Evolutionary conservation across 2,797 vertebrate species (phyloP), one percentile per base, ranked within the genome.

Genomic region (Anolis apletophallus): DNA sequence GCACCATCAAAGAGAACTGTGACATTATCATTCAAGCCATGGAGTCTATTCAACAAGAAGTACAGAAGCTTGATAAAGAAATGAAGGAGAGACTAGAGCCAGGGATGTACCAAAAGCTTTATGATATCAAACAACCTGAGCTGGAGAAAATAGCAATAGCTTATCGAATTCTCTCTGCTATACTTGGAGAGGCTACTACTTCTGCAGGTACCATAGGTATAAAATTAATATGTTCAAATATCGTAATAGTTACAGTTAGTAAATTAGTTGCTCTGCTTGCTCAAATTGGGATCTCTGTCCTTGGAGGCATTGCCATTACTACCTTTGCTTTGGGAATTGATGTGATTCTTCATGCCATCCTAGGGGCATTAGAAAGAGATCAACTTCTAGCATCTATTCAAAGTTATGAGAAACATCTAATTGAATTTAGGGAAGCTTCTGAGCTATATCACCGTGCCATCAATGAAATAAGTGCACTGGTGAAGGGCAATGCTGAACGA

Each of bases 1-100:
- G 95, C 0, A 96, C 95, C 9, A 94, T 97, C 89, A 97, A 95
- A 90, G 96, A 96, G 90, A 97, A 97, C 88, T 97, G 96, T 85
- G 95, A 97, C 77, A 91, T 92, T 78, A 95, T 97, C 67, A 96
- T 97, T 55, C 91, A 88, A 89, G 94, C 94, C 0, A 94, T 97
- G 85, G 91, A 7, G 73, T 90, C 93, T 78, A 96, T 97, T 90
- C 96, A 97, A 88, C 91, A 71, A 4, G 94, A 96, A 87, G 64
- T 97, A 76, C 93, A 95, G 88, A 96, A 96, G 87, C 95, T 97
- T 34, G 96, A 97, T 3, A 91, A 85, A 8, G 91, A 95, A 84
- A 90, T 97, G 78, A 96, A 95, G 89, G 94, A 96, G 80, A 96
- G 95, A 80, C 93, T 97, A 0, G 96, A 96, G 83, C 96, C 96